phyloP scores from a whole-genome alignment of 2,113 vertebrate species.

The Formicarius rufipectus region DNA sequence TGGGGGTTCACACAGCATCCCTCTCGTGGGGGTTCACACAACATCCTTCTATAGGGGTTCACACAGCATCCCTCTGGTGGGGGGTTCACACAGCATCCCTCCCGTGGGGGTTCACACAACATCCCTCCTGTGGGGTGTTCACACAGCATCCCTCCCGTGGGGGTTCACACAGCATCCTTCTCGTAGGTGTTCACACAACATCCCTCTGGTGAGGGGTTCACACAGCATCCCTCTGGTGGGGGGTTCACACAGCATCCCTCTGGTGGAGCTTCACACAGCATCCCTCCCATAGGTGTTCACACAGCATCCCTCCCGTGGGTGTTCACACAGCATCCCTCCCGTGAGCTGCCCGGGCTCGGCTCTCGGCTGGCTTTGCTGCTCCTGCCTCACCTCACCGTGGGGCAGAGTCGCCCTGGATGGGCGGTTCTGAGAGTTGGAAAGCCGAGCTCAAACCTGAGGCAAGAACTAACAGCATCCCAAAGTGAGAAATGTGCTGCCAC shows the following conservation, averaged over 20 bases:
- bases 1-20: fast-evolving
- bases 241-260: fast-evolving
- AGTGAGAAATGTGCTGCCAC: neutral
- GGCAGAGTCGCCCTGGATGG: neutral
- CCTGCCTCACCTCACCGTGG: fast-evolving
- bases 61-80: fast-evolving
- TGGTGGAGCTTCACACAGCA: fast-evolving
- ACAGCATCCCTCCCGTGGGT: fast-evolving
- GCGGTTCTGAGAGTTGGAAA: fast-evolving
- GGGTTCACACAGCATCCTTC: fast-evolving
- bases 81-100: too few species aligned
- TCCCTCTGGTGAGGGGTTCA: too few species aligned
- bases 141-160: neutral
- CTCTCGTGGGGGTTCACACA: too few species aligned
- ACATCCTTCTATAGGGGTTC: fast-evolving
- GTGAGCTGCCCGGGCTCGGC: fast-evolving
- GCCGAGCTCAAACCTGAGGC: neutral
- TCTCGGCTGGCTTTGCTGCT: fast-evolving
- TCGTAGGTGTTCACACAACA: fast-evolving
- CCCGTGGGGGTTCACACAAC: fast-evolving
- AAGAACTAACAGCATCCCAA: too few species aligned
- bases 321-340: fast-evolving
- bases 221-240: neutral
- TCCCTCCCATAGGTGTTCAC: fast-evolving
- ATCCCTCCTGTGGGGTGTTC: fast-evolving